Conservation (phyloP, 2,888 invertebrate species). For the Cerastis leucographa region DNA sequence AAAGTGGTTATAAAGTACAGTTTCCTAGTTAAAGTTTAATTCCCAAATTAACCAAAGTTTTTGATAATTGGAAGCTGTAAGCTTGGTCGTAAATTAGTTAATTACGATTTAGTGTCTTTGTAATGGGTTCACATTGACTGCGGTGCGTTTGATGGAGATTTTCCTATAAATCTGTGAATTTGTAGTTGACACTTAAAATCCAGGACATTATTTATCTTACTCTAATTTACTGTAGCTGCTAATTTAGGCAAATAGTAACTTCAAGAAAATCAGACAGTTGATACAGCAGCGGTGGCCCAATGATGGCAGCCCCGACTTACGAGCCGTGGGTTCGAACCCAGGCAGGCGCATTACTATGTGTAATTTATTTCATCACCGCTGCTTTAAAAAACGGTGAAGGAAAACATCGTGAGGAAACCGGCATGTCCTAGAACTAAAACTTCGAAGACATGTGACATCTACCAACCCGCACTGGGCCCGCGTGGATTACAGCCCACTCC, state of each 20-base stretch:
- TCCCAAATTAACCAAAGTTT: conserved; percentile 42
- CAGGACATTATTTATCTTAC: neutral
- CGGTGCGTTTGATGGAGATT: conserved; percentile 4
- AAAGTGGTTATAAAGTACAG: conserved; percentile 42
- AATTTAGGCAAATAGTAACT: neutral
- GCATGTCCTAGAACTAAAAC: too few relatives aligned
- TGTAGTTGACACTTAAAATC: conserved; percentile 13
- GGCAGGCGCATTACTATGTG: too few relatives aligned
- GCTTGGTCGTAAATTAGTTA: conserved; percentile 37
- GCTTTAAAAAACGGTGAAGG: too few relatives aligned
- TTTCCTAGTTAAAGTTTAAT: conserved; percentile 43
- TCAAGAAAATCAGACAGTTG: too few relatives aligned
- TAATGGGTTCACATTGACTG: conserved; percentile 15
- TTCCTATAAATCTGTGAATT: neutral
- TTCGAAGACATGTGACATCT: too few relatives aligned
- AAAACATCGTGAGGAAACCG: too few relatives aligned
- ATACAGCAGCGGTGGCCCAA: too few relatives aligned
- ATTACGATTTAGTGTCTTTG: conserved; percentile 21
- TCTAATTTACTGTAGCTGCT: neutral
- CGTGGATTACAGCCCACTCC: too few relatives aligned
- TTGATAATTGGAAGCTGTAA: conserved; percentile 32
- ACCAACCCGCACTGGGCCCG: too few relatives aligned
- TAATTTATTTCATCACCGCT: too few relatives aligned
- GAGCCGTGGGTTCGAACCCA: too few relatives aligned
- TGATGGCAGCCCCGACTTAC: too few relatives aligned